These are phyloP conservation scores for Ennomos erosarius DNA, from an alignment of 2,888 invertebrate species.

Conservation along the genomic window DNA sequence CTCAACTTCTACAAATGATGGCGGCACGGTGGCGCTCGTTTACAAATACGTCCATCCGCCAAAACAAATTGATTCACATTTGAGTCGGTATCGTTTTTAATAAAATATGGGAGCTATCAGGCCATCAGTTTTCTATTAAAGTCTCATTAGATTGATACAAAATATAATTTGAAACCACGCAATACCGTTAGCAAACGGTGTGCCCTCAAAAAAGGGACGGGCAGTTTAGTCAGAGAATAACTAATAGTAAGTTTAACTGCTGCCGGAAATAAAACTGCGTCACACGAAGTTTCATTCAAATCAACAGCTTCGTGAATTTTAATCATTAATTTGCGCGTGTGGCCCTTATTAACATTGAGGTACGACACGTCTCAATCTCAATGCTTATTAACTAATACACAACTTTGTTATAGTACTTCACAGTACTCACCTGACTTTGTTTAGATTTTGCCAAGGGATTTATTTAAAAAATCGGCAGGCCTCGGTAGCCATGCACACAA, in stretches of 20 bases:
- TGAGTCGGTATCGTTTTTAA: conserved; percentile 19
- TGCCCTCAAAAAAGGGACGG: conserved; percentile 65
- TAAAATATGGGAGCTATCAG: conserved; percentile 11
- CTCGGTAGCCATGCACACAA: conserved; percentile 4
- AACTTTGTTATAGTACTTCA: too few species aligned
- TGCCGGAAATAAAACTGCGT: conserved; percentile 58
- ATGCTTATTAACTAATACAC: too few species aligned
- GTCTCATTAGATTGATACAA: conserved; percentile 39
- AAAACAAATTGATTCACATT: conserved; percentile 32
- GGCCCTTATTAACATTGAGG: too few species aligned
- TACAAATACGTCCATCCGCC: conserved; percentile 27
- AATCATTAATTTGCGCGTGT: neutral
- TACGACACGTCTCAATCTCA: too few species aligned
- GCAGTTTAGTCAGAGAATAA: neutral
- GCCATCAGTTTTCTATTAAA: conserved; percentile 41
- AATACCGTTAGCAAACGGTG: conserved; percentile 67
- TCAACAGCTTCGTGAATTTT: conserved; percentile 59
- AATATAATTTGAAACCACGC: conserved; percentile 53
- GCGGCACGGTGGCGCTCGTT: conserved; percentile 19
- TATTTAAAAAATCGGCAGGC: neutral
- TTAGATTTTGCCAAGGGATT: neutral
- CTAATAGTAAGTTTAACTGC: conserved; percentile 12
- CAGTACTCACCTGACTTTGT: neutral
- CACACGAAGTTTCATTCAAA: conserved; percentile 45
- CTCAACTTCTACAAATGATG: conserved; percentile 18